Base-by-base conservation (phyloP, 1,140 invertebrate genomes). In the Dinoponera quadriceps region DNA sequence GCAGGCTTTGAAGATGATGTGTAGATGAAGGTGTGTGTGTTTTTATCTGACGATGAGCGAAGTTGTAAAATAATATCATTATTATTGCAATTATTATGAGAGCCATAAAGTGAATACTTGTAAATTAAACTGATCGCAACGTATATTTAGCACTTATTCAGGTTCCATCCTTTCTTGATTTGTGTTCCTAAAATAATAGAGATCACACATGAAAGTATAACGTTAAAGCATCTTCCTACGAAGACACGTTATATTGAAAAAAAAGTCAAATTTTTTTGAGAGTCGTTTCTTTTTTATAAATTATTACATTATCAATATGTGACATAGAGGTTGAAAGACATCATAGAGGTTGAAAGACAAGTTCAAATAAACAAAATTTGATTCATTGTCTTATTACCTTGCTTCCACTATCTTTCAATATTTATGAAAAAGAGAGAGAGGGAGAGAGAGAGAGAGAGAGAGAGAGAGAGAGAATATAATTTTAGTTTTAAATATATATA, bases 11-110 rank as follows among this genome's bases (percentile, higher is more conserved):
- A 87, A 74, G 68, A 92, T 92, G 89, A 92, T 93, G 2, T 66
- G 62, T 77, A 92, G 88, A 88, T 88, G 86, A 91, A 92, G 90
- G 91, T 91, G 91, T 93, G n/a, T 92, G 91, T 93, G 92, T 93
- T 93, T 94, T 93, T 93, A 93, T 91, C 91, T 89, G 88, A 77
- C 44, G 73, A 75, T 77, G n/a, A 65, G 29, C 54, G 62, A 57
- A 91, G 88, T 90, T 92, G 90, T 91, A 92, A 83, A 87, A 90
- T 92, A 92, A 86, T 89, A 88, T 83, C 62, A 90, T 88, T 88
- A 91, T 89, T 85, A 86, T 86, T 90, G 85, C 85, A 89, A 91
- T 90, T 89, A 63, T 84, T 85, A 85, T 90, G 75, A 83, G 75
- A 88, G 63, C 85, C 84, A 85, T 90, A 73, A 88, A 86, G 81